Conservation (phyloP, 2,113 vertebrate species). For the Pluvianellus socialis region DNA sequence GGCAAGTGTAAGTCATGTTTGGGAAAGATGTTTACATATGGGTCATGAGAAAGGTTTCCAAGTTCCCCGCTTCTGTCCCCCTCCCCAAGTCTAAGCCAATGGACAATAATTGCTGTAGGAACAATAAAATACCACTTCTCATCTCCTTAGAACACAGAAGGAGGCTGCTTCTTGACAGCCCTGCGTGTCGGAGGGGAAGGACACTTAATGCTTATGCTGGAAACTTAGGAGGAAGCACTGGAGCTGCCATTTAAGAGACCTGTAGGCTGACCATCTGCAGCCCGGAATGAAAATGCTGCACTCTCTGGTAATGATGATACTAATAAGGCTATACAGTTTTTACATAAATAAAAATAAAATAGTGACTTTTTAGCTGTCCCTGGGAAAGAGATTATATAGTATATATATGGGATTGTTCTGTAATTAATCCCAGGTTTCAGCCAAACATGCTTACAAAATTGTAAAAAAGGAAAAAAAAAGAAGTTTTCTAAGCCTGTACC, state of each 20-base stretch:
- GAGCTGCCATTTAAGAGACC: not conserved
- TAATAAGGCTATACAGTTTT: constrained; percentile 16
- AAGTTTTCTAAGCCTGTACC: not conserved
- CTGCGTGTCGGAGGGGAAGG: not conserved
- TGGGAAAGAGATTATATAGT: constrained; percentile 1
- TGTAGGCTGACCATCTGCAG: not conserved
- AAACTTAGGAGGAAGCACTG: not conserved
- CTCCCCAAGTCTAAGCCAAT: not conserved
- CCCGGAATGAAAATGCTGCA: not conserved
- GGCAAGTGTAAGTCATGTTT: not conserved
- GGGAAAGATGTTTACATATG: not conserved
- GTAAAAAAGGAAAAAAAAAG: not conserved
- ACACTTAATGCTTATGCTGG: not conserved
- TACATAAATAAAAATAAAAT: constrained; percentile 34
- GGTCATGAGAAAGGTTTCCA: not conserved
- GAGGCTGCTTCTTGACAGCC: not conserved
- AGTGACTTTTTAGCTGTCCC: constrained; percentile 14
- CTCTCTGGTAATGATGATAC: not conserved
- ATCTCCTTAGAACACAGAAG: not conserved
- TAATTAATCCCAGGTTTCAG: not conserved
- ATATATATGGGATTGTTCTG: not conserved
- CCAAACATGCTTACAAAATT: constrained; percentile 51
- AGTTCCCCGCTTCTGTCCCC: not conserved
- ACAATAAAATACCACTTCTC: not conserved
- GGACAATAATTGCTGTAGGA: not conserved